Conservation (phyloP, 1,140 invertebrate genomes). For the Paracyclopina nana region DNA sequence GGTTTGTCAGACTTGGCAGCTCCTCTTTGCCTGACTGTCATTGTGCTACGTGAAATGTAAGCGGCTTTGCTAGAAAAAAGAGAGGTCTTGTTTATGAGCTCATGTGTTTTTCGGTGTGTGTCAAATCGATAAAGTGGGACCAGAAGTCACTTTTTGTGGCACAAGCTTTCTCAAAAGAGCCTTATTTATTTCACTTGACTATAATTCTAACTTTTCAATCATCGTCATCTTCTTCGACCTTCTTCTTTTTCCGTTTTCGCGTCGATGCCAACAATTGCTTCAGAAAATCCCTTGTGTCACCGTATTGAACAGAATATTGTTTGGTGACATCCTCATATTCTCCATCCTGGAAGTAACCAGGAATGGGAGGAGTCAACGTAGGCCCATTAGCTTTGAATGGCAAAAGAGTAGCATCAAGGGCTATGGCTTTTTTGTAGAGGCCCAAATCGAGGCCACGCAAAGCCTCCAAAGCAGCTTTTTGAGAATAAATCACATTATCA, state of each 20-base stretch:
- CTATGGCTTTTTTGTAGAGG: not conserved
- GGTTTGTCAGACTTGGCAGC: too few species aligned
- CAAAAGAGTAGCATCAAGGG: not conserved
- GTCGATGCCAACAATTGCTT: not conserved
- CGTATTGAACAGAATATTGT: not conserved
- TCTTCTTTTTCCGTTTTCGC: not conserved
- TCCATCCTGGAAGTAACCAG: not conserved
- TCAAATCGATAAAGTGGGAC: too few species aligned
- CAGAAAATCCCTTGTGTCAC: not conserved
- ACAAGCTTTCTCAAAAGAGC: too few species aligned
- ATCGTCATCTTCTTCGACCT: not conserved
- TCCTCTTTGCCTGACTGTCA: too few species aligned
- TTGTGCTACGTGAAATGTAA: too few species aligned
- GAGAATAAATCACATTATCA: not conserved
- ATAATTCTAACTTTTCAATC: not conserved
- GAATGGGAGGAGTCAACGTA: not conserved
- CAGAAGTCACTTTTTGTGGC: too few species aligned
- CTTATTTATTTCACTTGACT: too few species aligned
- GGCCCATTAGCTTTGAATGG: slow-evolving; percentile 1
- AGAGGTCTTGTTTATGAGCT: too few species aligned
- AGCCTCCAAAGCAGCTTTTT: not conserved
- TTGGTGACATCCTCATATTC: not conserved
- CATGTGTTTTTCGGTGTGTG: too few species aligned
- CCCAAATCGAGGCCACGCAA: not conserved
- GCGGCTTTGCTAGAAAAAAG: too few species aligned